Conservation (phyloP, 2,888 invertebrate genomes). For the Pyrgus malvae region DNA sequence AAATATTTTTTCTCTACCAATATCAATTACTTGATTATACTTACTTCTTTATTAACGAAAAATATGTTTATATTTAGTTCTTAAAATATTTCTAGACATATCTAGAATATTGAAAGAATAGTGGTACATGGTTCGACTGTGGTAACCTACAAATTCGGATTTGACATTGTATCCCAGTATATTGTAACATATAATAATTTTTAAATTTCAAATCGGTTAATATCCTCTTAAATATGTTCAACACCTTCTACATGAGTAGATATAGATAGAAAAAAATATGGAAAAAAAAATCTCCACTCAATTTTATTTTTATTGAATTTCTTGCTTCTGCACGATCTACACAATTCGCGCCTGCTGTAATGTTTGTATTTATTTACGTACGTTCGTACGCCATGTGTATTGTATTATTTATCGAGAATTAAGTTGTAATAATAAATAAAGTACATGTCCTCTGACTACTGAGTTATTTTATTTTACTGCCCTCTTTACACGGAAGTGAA, state of each 20-base stretch:
- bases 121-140: no score
- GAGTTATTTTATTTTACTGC: conserved; percentile 25
- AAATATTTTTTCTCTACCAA: background rate
- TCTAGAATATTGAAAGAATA: conserved; percentile 10
- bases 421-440: conserved; percentile 56
- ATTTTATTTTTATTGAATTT: background rate
- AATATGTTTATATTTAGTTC: background rate
- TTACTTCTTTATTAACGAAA: background rate
- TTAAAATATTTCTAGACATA: conserved; percentile 6
- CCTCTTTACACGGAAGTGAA: no score
- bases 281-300: background rate
- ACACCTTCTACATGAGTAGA: no score
- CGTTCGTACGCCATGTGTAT: conserved; percentile 47
- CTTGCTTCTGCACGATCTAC: conserved; percentile 20
- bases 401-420: conserved; percentile 69
- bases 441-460: conserved; percentile 45
- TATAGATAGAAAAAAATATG: background rate
- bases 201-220: no score
- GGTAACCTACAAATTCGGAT: background rate
- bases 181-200: no score
- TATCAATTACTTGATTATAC: background rate
- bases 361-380: conserved; percentile 52
- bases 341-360: conserved; percentile 32
- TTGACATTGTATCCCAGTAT: no score
- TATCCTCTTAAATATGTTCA: no score